These are phyloP conservation scores for Delichon dasypus DNA, from an alignment of 2,797 vertebrate genomes.

Conservation along the genomic window DNA sequence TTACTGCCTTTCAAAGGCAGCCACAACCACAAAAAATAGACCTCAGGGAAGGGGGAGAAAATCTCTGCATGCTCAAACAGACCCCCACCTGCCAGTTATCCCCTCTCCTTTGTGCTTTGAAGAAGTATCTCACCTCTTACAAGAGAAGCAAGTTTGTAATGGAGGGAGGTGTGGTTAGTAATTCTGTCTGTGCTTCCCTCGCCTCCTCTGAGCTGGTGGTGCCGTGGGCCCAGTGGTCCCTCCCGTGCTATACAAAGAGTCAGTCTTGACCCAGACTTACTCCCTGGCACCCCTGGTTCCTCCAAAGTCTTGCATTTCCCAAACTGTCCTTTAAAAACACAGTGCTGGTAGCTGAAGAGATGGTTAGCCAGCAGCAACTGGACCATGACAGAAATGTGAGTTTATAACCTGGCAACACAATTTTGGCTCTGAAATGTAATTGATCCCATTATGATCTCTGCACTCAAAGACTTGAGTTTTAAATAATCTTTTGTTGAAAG, in stretches of 20 bases:
- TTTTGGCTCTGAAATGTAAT: not conserved
- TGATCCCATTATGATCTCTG: not conserved
- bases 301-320: not conserved
- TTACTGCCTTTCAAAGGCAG: slow-evolving; percentile 27
- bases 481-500: not conserved
- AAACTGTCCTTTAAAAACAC: not conserved
- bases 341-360: not conserved
- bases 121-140: not conserved
- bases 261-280: not conserved
- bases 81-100: slow-evolving; percentile 1
- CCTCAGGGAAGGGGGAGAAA: not conserved
- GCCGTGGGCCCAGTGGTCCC: not conserved
- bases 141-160: not conserved
- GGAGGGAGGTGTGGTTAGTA: not conserved
- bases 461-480: not conserved
- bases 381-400: not conserved
- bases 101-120: slow-evolving; percentile 29
- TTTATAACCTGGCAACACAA: not conserved
- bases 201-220: not conserved
- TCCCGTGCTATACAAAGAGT: not conserved
- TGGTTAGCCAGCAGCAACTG: not conserved
- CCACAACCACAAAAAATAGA: not conserved
- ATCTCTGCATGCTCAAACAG: not conserved
- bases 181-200: not conserved
- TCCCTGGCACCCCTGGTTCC: not conserved